These are phyloP conservation scores for Rhizomys pruinosus DNA, from an alignment of 2,113 vertebrate genomes.

Conservation along the genomic window DNA sequence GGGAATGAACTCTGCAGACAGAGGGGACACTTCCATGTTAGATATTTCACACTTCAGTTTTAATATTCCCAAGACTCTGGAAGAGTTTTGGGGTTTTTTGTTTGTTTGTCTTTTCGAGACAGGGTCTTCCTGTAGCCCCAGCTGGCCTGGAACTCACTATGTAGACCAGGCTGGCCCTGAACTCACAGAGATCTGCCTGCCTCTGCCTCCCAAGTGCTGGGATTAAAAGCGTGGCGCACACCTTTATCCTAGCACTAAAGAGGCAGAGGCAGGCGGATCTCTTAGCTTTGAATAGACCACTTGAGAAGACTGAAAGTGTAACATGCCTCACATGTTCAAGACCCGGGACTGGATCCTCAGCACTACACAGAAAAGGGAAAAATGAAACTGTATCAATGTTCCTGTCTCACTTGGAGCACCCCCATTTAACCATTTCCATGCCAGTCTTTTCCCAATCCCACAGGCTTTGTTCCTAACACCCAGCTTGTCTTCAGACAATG, in stretches of 20 bases:
- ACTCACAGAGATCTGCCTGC: too few relatives aligned
- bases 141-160: too few relatives aligned
- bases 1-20: background rate
- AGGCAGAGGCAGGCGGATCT: too few relatives aligned
- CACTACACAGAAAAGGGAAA: too few relatives aligned
- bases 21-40: background rate
- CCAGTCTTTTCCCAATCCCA: background rate
- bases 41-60: conserved; percentile 23
- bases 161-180: too few relatives aligned
- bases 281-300: background rate
- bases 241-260: too few relatives aligned
- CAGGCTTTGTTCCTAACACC: background rate
- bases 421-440: background rate
- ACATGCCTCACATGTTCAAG: background rate
- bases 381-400: background rate
- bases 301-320: background rate
- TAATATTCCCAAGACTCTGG: background rate
- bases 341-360: background rate
- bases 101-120: too few relatives aligned
- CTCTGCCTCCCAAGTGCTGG: too few relatives aligned
- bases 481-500: background rate
- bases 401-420: background rate
- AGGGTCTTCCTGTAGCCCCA: too few relatives aligned
- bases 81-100: too few relatives aligned
- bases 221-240: too few relatives aligned